A percentile compares a stretch with the other conserved stretches of the same genome.
These are phyloP conservation scores for Diarsia mendica DNA, from an alignment of 2,888 invertebrate species.

Conservation along the genomic window DNA sequence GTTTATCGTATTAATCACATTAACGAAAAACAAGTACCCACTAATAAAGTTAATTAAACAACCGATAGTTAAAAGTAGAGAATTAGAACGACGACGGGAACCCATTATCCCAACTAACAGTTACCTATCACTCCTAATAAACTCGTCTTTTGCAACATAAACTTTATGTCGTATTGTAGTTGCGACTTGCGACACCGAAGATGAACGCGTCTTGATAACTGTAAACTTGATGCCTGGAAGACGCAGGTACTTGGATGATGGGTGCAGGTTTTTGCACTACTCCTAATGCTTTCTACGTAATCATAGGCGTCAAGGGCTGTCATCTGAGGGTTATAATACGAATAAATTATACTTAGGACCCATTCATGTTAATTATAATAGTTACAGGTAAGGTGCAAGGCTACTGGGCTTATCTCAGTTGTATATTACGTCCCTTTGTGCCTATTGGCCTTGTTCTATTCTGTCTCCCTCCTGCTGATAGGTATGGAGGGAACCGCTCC, in stretches of 20 bases:
- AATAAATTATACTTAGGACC: background rate
- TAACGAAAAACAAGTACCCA: background rate
- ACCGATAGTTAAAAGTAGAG: background rate
- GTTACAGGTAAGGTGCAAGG: no score
- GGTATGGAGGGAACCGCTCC: no score
- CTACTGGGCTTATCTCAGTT: no score
- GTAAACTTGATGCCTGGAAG: constrained; percentile 50
- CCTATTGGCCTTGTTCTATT: no score
- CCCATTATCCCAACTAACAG: background rate
- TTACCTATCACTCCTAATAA: background rate
- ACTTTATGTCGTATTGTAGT: constrained; percentile 48
- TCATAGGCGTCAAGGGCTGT: constrained; percentile 35
- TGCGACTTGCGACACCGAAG: constrained; percentile 41
- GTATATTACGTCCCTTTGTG: no score
- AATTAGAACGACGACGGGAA: background rate
- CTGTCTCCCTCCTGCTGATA: no score
- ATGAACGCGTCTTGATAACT: constrained; percentile 60
- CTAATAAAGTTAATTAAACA: background rate
- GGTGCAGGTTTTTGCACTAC: constrained; percentile 51
- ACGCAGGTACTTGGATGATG: constrained; percentile 33
- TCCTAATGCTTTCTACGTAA: constrained; percentile 56
- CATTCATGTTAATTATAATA: no score
- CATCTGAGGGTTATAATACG: background rate
- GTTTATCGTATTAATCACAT: background rate
- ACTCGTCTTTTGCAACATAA: constrained; percentile 22